Percentiles rank a stretch among this genome's conserved stretches.
phyloP scores from a whole-genome alignment of 2,888 invertebrate species.

The Agonopterix alstromeriana region DNA sequence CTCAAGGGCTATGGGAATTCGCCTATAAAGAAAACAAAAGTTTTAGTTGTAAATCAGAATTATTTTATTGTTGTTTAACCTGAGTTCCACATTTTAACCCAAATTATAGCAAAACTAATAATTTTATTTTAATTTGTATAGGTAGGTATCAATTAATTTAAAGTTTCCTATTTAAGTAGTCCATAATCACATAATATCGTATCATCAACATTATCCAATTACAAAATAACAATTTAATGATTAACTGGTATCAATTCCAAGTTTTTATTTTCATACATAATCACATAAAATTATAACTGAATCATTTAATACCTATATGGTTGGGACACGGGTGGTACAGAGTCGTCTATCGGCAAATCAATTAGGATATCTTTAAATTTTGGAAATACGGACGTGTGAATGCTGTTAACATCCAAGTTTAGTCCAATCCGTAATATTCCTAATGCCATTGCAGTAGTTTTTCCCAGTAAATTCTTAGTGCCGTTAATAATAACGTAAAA shows the following conservation, averaged over 20 bases:
- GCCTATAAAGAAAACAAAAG: background rate
- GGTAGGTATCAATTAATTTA: too few species aligned
- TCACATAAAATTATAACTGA: too few species aligned
- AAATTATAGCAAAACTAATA: background rate
- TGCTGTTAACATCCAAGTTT: slow-evolving; percentile 4
- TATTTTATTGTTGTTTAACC: too few species aligned
- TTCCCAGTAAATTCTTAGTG: slow-evolving; percentile 2
- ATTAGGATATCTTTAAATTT: slow-evolving; percentile 14
- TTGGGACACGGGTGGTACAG: slow-evolving; percentile 12
- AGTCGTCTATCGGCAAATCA: slow-evolving; percentile 14
- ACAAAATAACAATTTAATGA: too few species aligned
- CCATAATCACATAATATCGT: too few species aligned
- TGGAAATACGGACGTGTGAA: slow-evolving; percentile 16
- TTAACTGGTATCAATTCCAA: too few species aligned
- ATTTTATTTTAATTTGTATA: too few species aligned
- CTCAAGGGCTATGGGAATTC: slow-evolving; percentile 14
- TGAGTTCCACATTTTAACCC: background rate
- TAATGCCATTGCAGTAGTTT: slow-evolving; percentile 7
- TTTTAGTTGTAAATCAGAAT: too few species aligned
- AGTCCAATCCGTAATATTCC: slow-evolving; percentile 10
- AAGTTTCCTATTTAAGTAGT: too few species aligned
- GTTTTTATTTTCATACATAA: too few species aligned
- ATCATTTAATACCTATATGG: slow-evolving; percentile 3
- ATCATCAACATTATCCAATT: too few species aligned
- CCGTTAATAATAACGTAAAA: slow-evolving; percentile 1